Evolutionary conservation across 2,113 vertebrate genomes (phyloP), one percentile per base, ranked within the genome.

Genomic region (Spilogale gracilis): DNA sequence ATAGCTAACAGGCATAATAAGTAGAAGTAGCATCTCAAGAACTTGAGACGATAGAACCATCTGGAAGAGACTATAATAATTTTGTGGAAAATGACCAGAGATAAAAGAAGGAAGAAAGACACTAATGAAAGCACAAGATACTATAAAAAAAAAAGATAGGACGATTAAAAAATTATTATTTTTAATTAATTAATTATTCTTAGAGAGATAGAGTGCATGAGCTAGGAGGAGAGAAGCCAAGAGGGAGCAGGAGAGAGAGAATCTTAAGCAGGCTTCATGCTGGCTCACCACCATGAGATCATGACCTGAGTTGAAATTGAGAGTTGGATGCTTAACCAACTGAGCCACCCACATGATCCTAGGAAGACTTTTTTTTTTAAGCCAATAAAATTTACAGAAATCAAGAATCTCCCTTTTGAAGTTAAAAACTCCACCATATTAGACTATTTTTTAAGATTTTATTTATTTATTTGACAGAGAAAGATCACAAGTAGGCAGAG

Each of bases 81-180:
- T 85, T 88, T 84, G 69, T 96, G 88, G 38, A 80, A 92, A 94
- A 78, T 67, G 71, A 67, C 71, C 84, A 73, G 45, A 50, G 71
- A 58, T 58, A 83, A 86, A 80, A 86, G 38, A 43, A 90, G 43
- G 60, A 58, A 48, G 48, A 65, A 65, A 63, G 45, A 78, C 1
- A 32, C 48, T 48, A n/a, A 56, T 48, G 30, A 56, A 83, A 91
- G 54, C 76, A 78, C 16, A 91, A 23, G 58, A 11, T 96, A 43
- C 10, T 83, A 1, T 50, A 11, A 79, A 45, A 67, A 38, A 38
- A 80, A 74, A 10, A 38, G 5, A 81, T 9, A 11, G 2, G 52
- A 27, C 63, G 43, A 58, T 43, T 30, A 50, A 60, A 69, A 69
- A 67, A 8, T 67, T n/a, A 69, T n/a, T 69, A 69, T 69, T 69